Conservation (phyloP, 2,113 vertebrate species). For the Arenaria interpres region DNA sequence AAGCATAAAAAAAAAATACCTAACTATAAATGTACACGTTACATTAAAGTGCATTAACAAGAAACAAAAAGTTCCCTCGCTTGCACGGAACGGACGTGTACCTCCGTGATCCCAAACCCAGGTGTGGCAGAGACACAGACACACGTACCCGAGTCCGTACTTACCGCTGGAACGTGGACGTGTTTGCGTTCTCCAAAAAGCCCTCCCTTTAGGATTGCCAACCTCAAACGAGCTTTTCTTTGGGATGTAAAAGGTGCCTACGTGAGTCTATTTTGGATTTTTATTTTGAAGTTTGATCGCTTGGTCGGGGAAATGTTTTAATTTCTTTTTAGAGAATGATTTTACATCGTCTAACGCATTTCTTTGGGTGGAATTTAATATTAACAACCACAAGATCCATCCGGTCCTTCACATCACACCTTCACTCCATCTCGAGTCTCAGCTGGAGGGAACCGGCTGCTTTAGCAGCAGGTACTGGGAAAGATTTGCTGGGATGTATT, state of each 20-base stretch:
- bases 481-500: neutral
- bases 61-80: neutral
- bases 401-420: neutral
- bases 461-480: neutral
- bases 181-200: neutral
- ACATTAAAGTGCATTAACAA: conserved; percentile 56
- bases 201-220: neutral
- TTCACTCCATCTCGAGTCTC: neutral
- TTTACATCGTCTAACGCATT: neutral
- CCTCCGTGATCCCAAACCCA: neutral
- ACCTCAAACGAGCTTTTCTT: neutral
- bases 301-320: neutral
- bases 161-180: neutral
- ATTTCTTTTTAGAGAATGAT: neutral
- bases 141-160: neutral
- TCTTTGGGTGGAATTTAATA: neutral
- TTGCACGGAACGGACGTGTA: neutral
- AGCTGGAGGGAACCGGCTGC: neutral
- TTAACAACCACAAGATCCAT: neutral
- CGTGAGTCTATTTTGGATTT: neutral
- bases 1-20: conserved; percentile 28
- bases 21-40: neutral
- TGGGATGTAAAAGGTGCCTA: neutral
- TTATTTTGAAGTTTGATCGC: neutral
- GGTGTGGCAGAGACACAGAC: no score